Evolutionary conservation across 2,797 vertebrate genomes (phyloP).

Genomic region (Phataginus tetradactyla): DNA sequence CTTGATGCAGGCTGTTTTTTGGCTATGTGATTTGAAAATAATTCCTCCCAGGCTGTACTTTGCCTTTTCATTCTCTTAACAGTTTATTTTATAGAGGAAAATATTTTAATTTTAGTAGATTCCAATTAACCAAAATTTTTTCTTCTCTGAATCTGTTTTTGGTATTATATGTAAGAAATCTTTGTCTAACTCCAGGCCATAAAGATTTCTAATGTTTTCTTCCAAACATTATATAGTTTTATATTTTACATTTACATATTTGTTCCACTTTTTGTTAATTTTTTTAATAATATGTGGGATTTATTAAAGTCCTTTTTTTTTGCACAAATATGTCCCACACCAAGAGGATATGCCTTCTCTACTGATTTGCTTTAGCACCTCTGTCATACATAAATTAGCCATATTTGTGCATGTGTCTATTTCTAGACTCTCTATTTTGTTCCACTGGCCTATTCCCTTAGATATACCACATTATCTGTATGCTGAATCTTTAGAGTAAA

Average conservation of each 20-base stretch:
- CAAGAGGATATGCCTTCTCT: background rate
- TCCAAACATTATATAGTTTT: background rate
- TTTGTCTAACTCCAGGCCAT: background rate
- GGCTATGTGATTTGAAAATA: background rate
- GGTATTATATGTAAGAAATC: background rate
- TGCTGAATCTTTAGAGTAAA: background rate
- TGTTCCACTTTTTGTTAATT: background rate
- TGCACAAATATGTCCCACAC: background rate
- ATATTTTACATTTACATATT: background rate
- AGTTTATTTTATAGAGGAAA: background rate
- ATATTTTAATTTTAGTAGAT: background rate
- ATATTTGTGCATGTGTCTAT: background rate
- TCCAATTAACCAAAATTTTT: background rate
- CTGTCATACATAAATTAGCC: background rate
- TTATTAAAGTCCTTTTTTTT: background rate
- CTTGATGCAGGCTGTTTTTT: background rate
- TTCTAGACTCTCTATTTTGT: background rate
- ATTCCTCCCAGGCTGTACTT: background rate
- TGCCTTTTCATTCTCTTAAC: slow-evolving; percentile 6
- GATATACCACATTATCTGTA: background rate
- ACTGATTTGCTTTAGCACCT: background rate
- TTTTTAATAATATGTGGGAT: background rate
- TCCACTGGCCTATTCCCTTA: background rate
- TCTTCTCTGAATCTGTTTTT: background rate
- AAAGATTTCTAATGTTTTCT: background rate